Evolutionary conservation across 1,140 invertebrate species (phyloP).

Genomic region (Euwallacea similis): DNA sequence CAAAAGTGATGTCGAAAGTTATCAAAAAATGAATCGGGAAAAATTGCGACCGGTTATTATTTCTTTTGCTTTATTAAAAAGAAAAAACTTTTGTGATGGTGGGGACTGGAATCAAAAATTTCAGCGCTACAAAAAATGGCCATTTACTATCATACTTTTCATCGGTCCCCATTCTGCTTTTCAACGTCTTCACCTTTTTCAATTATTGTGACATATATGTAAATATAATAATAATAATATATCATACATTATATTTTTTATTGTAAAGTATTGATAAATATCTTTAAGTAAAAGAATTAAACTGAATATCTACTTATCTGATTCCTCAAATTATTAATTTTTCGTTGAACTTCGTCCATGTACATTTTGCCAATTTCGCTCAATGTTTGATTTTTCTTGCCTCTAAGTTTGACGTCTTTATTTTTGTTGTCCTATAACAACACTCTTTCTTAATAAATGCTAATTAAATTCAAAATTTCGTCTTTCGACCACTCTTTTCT

Average conservation of each 20-base stretch:
- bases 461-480: background rate
- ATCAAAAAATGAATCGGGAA: background rate
- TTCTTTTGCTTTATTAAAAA: constrained; percentile 1
- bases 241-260: no score
- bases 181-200: no score
- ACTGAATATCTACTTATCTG: no score
- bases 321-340: no score
- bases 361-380: background rate
- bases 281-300: no score
- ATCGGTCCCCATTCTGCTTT: no score
- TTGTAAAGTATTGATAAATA: no score
- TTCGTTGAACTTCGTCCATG: background rate
- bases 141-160: no score
- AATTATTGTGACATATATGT: no score
- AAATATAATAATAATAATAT: no score
- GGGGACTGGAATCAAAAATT: no score
- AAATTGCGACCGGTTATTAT: background rate
- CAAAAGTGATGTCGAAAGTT: background rate
- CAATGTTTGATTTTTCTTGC: background rate
- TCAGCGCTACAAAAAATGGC: no score
- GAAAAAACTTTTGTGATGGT: background rate
- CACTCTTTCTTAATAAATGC: background rate
- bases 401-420: background rate
- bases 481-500: background rate
- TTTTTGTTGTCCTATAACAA: background rate